These are phyloP conservation scores for Helobdella robusta DNA, from an alignment of 2,888 invertebrate species.

Conservation along the genomic window DNA sequence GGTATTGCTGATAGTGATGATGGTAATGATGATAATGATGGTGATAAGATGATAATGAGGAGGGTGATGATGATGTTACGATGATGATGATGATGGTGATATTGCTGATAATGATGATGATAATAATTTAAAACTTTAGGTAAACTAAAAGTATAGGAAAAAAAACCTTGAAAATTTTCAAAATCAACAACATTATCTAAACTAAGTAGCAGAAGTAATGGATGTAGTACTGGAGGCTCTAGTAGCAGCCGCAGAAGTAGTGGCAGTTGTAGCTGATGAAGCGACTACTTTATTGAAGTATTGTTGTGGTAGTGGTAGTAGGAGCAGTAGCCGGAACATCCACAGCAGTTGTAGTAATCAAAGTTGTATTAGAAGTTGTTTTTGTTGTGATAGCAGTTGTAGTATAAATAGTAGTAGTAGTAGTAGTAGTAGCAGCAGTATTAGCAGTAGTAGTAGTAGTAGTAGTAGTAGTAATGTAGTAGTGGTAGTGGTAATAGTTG, in stretches of 20 bases:
- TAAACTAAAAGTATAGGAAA: too few species aligned
- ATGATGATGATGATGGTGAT: too few species aligned
- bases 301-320: neutral
- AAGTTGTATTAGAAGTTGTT: neutral
- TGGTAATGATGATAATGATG: slow-evolving; percentile 14
- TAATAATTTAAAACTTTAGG: too few species aligned
- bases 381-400: too few species aligned
- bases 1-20: slow-evolving; percentile 11
- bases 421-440: too few species aligned
- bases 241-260: neutral
- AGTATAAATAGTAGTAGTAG: too few species aligned
- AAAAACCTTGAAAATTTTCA: too few species aligned
- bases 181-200: too few species aligned
- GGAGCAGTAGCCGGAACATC: neutral
- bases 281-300: neutral
- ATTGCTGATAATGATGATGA: too few species aligned
- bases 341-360: neutral
- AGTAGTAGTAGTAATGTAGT: slow-evolving; percentile 2
- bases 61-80: too few species aligned
- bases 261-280: neutral
- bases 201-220: neutral
- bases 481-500: neutral
- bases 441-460: too few species aligned
- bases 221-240: neutral
- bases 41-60: too few species aligned